These are phyloP conservation scores for Vulpes lagopus DNA, from an alignment of 2,113 vertebrate genomes.

Conservation along the genomic window DNA sequence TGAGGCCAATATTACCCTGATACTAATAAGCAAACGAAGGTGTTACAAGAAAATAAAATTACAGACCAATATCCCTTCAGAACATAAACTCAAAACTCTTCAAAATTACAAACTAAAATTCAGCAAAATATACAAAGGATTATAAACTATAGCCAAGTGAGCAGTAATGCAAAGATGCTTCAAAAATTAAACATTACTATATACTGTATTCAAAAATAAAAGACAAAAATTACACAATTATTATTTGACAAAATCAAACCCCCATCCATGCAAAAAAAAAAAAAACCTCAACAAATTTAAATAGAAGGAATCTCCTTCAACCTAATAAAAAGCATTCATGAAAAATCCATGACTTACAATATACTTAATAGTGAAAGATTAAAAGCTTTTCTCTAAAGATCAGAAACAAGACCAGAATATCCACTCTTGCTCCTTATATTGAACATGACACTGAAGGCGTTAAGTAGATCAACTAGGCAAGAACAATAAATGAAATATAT, in stretches of 20 bases:
- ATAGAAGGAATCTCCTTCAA: no score
- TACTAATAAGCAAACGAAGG: no score
- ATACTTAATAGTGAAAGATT: no score
- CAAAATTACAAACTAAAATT: neutral
- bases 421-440: neutral
- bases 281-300: no score
- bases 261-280: neutral
- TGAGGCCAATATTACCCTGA: no score
- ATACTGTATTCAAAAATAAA: neutral
- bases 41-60: no score
- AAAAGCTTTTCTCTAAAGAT: neutral
- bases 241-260: neutral
- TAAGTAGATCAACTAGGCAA: neutral
- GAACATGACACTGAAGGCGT: neutral
- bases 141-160: neutral
- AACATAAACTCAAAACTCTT: neutral
- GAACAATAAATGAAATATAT: neutral
- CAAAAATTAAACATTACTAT: neutral
- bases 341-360: no score
- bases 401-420: neutral
- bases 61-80: neutral
- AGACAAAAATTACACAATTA: neutral
- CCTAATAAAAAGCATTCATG: no score
- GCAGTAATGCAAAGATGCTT: neutral
- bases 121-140: neutral